Evolutionary conservation across 1,140 invertebrate species (phyloP).

Genomic region (Cylas formicarius): DNA sequence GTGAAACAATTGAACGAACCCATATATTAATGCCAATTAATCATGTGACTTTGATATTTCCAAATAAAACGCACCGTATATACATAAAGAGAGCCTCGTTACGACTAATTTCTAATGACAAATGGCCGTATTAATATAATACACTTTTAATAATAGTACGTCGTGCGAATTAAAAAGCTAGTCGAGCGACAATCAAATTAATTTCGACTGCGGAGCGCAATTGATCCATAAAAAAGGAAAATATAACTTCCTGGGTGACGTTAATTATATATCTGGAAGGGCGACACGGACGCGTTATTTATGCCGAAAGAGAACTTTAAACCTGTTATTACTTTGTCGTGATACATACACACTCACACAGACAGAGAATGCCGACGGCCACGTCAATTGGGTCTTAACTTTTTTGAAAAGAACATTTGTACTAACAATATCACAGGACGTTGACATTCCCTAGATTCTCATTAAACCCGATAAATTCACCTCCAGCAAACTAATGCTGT

Average conservation of each 20-base stretch:
- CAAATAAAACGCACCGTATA: constrained; percentile 13
- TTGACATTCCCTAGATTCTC: too few relatives aligned
- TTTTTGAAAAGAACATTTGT: too few relatives aligned
- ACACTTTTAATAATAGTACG: constrained; percentile 20
- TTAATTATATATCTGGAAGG: constrained; percentile 17
- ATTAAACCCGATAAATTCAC: too few relatives aligned
- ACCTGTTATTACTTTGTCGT: constrained; percentile 14
- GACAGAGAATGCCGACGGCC: too few relatives aligned
- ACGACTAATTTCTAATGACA: constrained; percentile 22
- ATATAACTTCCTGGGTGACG: constrained; percentile 20
- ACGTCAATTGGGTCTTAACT: too few relatives aligned
- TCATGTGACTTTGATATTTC: constrained; percentile 21
- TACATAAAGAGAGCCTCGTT: constrained; percentile 21
- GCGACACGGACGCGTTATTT: constrained; percentile 17
- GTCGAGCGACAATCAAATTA: constrained; percentile 20
- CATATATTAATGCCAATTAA: constrained; percentile 22
- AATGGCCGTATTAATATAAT: constrained; percentile 22
- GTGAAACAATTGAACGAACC: constrained; percentile 15
- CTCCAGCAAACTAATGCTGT: too few relatives aligned
- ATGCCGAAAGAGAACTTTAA: constrained; percentile 17
- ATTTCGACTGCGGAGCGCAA: constrained; percentile 18
- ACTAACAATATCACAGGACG: too few relatives aligned
- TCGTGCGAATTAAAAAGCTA: constrained; percentile 20
- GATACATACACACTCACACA: too few relatives aligned
- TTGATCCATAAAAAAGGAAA: constrained; percentile 23